Percentiles rank a stretch among this genome's conserved stretches.
These are phyloP conservation scores for Parambassis ranga DNA, from an alignment of 2,797 vertebrate genomes.

Conservation along the genomic window DNA sequence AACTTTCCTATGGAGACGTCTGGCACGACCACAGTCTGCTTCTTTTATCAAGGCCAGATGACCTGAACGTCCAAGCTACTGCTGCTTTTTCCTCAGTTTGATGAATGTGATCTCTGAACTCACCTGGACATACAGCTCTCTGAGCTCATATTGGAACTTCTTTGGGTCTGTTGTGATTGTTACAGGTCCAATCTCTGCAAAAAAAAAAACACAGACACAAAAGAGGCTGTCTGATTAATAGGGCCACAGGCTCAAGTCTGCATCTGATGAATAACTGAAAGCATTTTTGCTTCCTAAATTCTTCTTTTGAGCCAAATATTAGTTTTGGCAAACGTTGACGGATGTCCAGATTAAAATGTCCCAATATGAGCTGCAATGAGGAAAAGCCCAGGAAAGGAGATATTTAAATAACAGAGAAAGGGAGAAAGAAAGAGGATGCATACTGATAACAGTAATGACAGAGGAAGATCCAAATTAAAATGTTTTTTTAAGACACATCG, in stretches of 20 bases:
- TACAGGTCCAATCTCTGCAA: conserved; percentile 95
- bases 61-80: conserved; percentile 18
- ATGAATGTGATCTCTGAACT: conserved; percentile 61
- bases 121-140: conserved; percentile 98
- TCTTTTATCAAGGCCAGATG: conserved; percentile 44
- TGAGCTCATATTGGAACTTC: conserved; percentile 97
- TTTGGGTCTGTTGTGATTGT: conserved; percentile 99
- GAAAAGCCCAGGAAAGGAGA: conserved; percentile 48
- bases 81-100: conserved; percentile 3
- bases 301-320: conserved; percentile 61
- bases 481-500: not conserved
- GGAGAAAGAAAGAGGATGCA: conserved; percentile 9
- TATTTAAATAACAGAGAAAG: conserved; percentile 24
- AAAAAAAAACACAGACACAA: conserved; percentile 50
- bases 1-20: conserved; percentile 17
- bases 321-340: conserved; percentile 53
- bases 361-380: conserved; percentile 42
- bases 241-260: conserved; percentile 15
- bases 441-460: not conserved
- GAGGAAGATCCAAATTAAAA: not conserved
- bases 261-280: conserved; percentile 43
- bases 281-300: conserved; percentile 45
- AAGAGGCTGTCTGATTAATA: conserved; percentile 39
- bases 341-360: conserved; percentile 64
- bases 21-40: conserved; percentile 7